Evolutionary conservation across 1,140 invertebrate species (phyloP), one percentile per base, ranked within the genome.

Genomic region (Eulimnadia texana): DNA sequence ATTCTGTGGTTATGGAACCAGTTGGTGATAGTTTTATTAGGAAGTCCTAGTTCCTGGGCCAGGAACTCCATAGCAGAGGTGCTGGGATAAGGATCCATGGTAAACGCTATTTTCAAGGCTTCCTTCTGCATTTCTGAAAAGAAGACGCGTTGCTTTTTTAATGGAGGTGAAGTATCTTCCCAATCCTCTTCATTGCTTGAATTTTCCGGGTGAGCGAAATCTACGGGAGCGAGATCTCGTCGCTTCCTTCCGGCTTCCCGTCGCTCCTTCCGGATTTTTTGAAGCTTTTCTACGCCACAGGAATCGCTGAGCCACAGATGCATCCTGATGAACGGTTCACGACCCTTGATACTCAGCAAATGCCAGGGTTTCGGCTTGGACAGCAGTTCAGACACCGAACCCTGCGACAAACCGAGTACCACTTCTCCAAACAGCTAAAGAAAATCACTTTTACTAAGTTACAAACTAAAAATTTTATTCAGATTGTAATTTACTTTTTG

Each of bases 1-100:
- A 98, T 98, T 61, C 95, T 82, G 74, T 99, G 93, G 73, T 98
- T 99, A 76, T 98, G 95, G 79, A 98, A 98, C 95, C 95, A 99
- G 72, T 98, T 98, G n/a, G 91, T 94, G 62, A 99, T 96, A 33
- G 94, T 98, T 66, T 94, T 80, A 13, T 93, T 87, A 1, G 91
- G 90, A 16, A 99, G 75, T 10, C 83, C 86, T 3, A 99, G 75
- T 71, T 97, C 92, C n/a, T 83, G 80, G 10, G 93, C 92, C 53
- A 99, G 77, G 67, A 93, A 93, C 72, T 98, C 95, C 49, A 98
- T 95, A 22, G 91, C 94, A 3, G 85, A 84, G 64, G 94, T 85
- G 70, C 91, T 94, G 0, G 96, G 95, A 71, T 98, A 98, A 0
- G 94, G 92, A 72, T 98, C 95, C 13, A 98, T 75, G 0, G 88